Percentiles rank a stretch among this genome's conserved stretches.
phyloP scores from a whole-genome alignment of 2,113 vertebrate genomes.

The Odontesthes bonariensis region DNA sequence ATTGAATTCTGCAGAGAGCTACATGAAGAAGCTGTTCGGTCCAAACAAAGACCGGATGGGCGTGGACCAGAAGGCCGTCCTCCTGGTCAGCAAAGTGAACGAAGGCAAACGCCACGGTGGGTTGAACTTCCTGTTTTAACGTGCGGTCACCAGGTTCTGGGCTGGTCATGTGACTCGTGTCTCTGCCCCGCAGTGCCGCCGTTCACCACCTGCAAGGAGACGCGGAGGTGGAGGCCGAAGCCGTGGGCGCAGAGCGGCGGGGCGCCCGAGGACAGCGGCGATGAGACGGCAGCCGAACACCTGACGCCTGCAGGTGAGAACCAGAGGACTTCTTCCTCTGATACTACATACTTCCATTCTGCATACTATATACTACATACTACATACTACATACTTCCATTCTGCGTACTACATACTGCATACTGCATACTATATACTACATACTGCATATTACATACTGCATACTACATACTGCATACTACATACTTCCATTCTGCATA shows the following conservation, averaged over 20 bases:
- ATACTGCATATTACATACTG: too few relatives aligned
- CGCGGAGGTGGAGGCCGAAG: constrained; percentile 90
- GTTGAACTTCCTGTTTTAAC: constrained; percentile 29
- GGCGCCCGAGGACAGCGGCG: constrained; percentile 78
- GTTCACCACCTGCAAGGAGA: constrained; percentile 93
- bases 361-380: too few relatives aligned
- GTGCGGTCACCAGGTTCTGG: fast-evolving
- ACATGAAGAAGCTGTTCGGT: constrained; percentile 95
- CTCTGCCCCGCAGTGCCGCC: constrained; percentile 86
- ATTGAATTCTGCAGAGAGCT: constrained; percentile 89
- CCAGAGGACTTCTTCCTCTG: too few relatives aligned
- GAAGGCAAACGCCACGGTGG: constrained; percentile 93
- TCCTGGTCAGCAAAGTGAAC: constrained; percentile 96
- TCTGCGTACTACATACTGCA: too few relatives aligned
- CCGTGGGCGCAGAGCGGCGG: constrained; percentile 78
- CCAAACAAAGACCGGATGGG: constrained; percentile 93
- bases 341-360: too few relatives aligned
- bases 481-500: too few relatives aligned
- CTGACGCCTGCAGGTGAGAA: constrained; percentile 72
- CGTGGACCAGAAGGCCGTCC: constrained; percentile 95
- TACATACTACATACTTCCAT: too few relatives aligned
- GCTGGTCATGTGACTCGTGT: neutral
- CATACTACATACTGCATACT: too few relatives aligned
- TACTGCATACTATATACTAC: too few relatives aligned
- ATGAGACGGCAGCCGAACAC: constrained; percentile 80